Evolutionary conservation across 2,888 invertebrate species (phyloP).

Genomic region (Drosophila melanosoma): DNA sequence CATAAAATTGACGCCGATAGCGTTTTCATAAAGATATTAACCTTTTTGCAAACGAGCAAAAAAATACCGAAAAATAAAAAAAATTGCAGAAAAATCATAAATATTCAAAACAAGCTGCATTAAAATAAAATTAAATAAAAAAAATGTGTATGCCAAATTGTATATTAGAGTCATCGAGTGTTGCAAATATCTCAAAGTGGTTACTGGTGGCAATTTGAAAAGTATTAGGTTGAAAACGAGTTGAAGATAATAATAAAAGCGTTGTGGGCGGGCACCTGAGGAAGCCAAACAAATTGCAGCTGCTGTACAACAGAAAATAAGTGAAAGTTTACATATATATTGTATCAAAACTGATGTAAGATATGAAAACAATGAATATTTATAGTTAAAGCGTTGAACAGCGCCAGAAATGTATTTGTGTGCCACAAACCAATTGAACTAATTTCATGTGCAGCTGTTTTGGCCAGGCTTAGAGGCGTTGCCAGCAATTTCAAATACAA

Average conservation of each 20-base stretch:
- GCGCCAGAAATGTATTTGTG: not conserved
- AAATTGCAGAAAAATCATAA: conserved; percentile 9
- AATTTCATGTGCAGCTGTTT: conserved; percentile 30
- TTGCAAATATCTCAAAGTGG: conserved; percentile 61
- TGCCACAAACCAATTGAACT: conserved; percentile 34
- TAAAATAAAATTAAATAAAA: conserved; percentile 12
- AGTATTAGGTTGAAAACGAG: conserved; percentile 38
- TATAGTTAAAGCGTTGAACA: not conserved
- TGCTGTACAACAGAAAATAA: not conserved
- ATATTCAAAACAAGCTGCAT: conserved; percentile 17
- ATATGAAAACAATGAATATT: not conserved
- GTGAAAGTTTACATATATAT: conserved; percentile 15
- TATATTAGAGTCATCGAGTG: conserved; percentile 50
- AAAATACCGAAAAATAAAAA: not conserved
- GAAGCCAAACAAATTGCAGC: conserved; percentile 7
- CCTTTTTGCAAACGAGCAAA: conserved; percentile 58
- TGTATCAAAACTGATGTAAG: not conserved
- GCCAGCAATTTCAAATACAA: conserved; percentile 35
- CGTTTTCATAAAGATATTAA: conserved; percentile 60
- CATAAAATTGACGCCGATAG: conserved; percentile 48
- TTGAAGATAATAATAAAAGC: conserved; percentile 42
- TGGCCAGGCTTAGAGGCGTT: conserved; percentile 13
- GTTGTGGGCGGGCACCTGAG: conserved; percentile 14
- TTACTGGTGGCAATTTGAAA: conserved; percentile 57
- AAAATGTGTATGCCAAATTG: conserved; percentile 54